These are phyloP conservation scores for Siniperca undulata DNA, from an alignment of 2,797 vertebrate species.

Conservation along the genomic window DNA sequence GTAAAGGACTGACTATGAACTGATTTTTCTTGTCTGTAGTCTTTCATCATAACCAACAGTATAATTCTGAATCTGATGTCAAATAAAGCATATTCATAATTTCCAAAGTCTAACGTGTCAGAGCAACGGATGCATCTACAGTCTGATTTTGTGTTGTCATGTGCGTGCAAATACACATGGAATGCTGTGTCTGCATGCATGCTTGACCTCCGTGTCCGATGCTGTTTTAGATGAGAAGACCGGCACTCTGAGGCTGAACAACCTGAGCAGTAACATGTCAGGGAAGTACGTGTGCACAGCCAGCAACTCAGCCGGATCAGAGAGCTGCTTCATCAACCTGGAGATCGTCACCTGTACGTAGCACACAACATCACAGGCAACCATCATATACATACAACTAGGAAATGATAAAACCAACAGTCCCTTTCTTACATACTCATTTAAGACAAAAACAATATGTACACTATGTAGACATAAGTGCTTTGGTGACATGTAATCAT, in stretches of 20 bases:
- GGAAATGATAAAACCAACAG: not conserved
- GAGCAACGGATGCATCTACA: not conserved
- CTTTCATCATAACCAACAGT: not conserved
- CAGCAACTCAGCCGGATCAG: conserved; percentile 85
- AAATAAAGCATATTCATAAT: not conserved
- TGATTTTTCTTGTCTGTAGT: not conserved
- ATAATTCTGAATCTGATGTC: not conserved
- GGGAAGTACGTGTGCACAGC: conserved; percentile 91
- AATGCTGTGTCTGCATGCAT: not conserved
- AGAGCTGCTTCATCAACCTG: conserved; percentile 89
- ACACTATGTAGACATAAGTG: not conserved
- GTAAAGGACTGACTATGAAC: not conserved
- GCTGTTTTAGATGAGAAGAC: conserved; percentile 82
- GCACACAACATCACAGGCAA: not conserved
- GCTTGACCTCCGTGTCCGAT: not conserved
- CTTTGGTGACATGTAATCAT: not conserved
- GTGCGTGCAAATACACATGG: not conserved
- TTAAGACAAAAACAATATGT: not conserved
- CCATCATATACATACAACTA: too few species aligned
- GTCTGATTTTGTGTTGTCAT: not conserved
- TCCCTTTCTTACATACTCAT: not conserved
- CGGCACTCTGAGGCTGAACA: conserved; percentile 90
- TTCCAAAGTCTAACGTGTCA: not conserved
- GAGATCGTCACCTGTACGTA: conserved; percentile 90
- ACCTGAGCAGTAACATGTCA: conserved; percentile 91